Base-by-base conservation (phyloP, 2,113 vertebrate genomes). In the Gavia stellata region DNA sequence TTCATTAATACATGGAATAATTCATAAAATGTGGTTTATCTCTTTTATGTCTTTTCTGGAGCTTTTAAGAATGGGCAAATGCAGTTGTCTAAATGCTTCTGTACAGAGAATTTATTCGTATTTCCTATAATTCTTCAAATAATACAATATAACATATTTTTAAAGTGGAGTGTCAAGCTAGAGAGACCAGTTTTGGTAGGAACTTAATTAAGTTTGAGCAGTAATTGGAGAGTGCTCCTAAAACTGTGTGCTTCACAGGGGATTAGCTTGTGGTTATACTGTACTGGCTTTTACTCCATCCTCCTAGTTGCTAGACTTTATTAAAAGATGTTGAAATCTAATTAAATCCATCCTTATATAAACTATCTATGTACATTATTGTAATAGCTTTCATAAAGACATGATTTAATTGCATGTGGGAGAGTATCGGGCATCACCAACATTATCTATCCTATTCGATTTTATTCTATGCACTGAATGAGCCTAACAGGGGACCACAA, bases 301-400 rank as follows among this genome's bases (percentile, higher is more conserved):
- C 17, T 94, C 16, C 49, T 70, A 61, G 45, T 72, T 77, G 42
- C 50, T 53, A 94, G 79, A 80, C 88, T 83, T 95, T 75, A 92
- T 95, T 96, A 93, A 93, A 87, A 85, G n/a, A 73, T 90, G 53
- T 42, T 77, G 79, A 93, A 95, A 72, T 83, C 75, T 94, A 94
- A 90, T 96, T 92, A 95, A 95, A 88, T 83, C 34, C 67, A 66
- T 61, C n/a, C 25, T 66, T 71, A 70, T 71, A 83, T 56, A 92
- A 90, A 90, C 82, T 86, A 73, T 59, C 40, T 52, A 5, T 66
- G 49, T 68, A 56, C 45, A 16, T 79, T 75, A 36, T 80, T 90
- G 29, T 59, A 85, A 93, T 36, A 74, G 10, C 21, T 92, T 90
- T 81, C 28, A 70, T 13, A 83, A 86, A 68, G 53, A 40, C 14